These are phyloP conservation scores for Seriola dumerili DNA, from an alignment of 2,113 vertebrate species.

Conservation along the genomic window DNA sequence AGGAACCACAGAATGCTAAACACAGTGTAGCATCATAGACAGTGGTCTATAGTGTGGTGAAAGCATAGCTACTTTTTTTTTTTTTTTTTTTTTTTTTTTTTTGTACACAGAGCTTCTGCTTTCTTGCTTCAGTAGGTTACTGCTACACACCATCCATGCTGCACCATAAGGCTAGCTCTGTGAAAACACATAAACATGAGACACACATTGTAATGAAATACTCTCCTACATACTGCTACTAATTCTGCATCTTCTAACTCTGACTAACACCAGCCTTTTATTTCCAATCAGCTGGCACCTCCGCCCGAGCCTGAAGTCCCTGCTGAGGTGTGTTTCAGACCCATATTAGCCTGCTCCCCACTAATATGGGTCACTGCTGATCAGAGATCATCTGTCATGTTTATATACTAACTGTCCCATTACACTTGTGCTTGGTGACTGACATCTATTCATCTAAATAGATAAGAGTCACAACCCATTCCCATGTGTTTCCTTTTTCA, in stretches of 20 bases:
- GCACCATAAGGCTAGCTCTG: neutral
- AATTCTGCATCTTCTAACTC: conserved; percentile 53
- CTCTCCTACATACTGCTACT: conserved; percentile 13
- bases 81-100: neutral
- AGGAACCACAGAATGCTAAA: conserved; percentile 19
- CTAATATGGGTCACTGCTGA: conserved; percentile 81
- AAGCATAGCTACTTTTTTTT: neutral
- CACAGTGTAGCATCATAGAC: neutral
- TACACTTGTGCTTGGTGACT: conserved; percentile 19
- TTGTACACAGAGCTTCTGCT: conserved; percentile 17
- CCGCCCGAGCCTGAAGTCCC: conserved; percentile 90
- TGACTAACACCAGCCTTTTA: conserved; percentile 86
- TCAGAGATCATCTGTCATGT: conserved; percentile 41
- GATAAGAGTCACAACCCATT: conserved; percentile 30
- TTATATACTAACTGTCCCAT: conserved; percentile 35
- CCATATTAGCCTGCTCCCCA: conserved; percentile 75
- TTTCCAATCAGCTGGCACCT: conserved; percentile 92
- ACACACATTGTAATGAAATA: neutral
- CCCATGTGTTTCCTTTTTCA: conserved; percentile 4
- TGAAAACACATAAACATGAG: conserved; percentile 6
- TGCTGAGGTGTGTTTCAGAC: conserved; percentile 91
- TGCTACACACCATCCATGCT: conserved; percentile 26
- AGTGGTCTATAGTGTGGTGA: neutral
- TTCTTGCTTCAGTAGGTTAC: conserved; percentile 24
- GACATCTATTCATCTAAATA: conserved; percentile 14